Evolutionary conservation across 2,888 invertebrate species (phyloP).

Genomic region (Cephus nigrinus): DNA sequence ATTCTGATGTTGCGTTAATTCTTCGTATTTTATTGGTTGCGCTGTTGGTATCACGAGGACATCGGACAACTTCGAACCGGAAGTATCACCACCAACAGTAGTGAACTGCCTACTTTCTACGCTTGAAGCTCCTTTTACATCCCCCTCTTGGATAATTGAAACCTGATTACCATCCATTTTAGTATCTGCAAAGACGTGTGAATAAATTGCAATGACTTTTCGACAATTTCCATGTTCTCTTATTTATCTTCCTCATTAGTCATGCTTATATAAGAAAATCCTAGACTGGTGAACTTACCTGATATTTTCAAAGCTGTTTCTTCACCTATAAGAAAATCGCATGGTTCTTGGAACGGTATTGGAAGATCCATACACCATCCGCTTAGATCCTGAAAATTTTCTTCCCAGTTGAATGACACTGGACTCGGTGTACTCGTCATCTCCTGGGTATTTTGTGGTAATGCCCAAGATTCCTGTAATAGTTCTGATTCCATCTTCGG

Average conservation of each 20-base stretch:
- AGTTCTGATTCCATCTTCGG: slow-evolving; percentile 51
- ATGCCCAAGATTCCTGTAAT: slow-evolving; percentile 36
- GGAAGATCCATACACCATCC: slow-evolving; percentile 68
- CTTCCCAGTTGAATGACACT: slow-evolving; percentile 63
- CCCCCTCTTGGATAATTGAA: slow-evolving; percentile 48
- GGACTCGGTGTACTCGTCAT: neutral
- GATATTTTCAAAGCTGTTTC: slow-evolving; percentile 45
- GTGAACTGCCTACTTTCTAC: neutral
- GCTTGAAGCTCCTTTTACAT: slow-evolving; percentile 28
- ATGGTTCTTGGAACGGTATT: slow-evolving; percentile 48
- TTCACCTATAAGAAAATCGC: slow-evolving; percentile 64
- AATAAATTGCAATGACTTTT: neutral
- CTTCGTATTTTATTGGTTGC: neutral
- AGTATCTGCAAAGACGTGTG: slow-evolving; percentile 41
- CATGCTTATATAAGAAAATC: neutral
- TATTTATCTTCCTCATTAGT: neutral
- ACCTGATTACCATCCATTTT: slow-evolving; percentile 54
- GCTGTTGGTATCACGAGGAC: neutral
- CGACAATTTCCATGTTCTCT: neutral
- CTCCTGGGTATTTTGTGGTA: neutral
- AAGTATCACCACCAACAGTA: neutral
- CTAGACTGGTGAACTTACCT: slow-evolving; percentile 40
- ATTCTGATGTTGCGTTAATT: neutral
- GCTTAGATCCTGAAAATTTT: slow-evolving; percentile 79
- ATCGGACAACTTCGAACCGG: neutral